A percentile compares a stretch with the other conserved stretches of the same genome.
Evolutionary conservation across 2,113 vertebrate species (phyloP).

Genomic region (Rhinoptilus africanus): DNA sequence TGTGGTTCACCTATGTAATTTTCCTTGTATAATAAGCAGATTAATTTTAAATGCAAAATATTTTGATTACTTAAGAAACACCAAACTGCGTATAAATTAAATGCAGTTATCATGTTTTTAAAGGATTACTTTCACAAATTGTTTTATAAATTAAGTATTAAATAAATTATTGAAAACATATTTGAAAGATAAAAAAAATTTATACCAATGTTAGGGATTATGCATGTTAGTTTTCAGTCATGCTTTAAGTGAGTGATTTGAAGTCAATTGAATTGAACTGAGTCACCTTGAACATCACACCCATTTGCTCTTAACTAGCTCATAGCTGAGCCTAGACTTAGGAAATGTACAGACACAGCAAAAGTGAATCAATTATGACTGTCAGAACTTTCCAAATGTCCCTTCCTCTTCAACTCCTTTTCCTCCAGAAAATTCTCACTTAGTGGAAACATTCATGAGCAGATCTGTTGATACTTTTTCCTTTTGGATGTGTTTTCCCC

Average conservation of each 20-base stretch:
- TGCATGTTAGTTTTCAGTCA: neutral
- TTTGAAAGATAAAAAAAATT: neutral
- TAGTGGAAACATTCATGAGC: neutral
- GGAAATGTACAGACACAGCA: fast-evolving
- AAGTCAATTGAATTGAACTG: neutral
- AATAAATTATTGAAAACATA: neutral
- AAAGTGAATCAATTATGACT: neutral
- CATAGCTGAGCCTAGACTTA: neutral
- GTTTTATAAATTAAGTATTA: neutral
- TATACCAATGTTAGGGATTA: neutral
- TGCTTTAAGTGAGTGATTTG: neutral
- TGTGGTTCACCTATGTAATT: neutral
- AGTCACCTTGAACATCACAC: neutral
- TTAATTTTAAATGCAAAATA: neutral
- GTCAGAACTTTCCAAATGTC: neutral
- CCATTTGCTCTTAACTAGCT: neutral
- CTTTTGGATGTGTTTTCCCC: neutral
- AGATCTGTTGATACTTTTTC: neutral
- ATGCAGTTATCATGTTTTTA: neutral
- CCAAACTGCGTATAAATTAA: neutral
- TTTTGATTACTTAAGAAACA: neutral
- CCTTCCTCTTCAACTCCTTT: neutral
- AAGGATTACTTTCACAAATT: neutral
- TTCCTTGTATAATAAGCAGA: neutral
- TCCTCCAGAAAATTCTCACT: neutral